These are phyloP conservation scores for Typhlichthys subterraneus DNA, from an alignment of 2,797 vertebrate species.

Conservation along the genomic window DNA sequence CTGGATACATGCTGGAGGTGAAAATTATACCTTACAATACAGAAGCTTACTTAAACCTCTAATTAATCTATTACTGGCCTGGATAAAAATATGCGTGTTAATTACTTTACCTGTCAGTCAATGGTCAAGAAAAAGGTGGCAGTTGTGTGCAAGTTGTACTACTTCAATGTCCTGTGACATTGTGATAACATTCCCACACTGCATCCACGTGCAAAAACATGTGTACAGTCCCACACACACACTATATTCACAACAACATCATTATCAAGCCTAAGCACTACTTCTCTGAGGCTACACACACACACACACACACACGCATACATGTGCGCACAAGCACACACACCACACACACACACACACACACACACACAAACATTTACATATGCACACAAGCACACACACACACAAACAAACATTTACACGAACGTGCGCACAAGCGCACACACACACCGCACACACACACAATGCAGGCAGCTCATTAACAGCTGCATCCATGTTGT, in stretches of 20 bases:
- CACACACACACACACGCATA: neutral
- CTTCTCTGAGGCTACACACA: too few species aligned
- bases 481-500: conserved; percentile 39
- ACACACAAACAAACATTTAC: neutral
- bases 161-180: too few species aligned
- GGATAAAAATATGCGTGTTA: conserved; percentile 16
- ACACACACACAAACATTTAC: conserved; percentile 24
- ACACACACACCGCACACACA: conserved; percentile 1
- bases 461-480: conserved; percentile 54
- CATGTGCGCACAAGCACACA: conserved; percentile 2
- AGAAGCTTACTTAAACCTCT: conserved; percentile 29
- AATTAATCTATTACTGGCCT: conserved; percentile 45
- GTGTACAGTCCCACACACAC: too few species aligned
- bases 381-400: neutral
- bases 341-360: conserved; percentile 5
- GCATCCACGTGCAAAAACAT: neutral
- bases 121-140: conserved; percentile 17
- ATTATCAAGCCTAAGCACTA: too few species aligned
- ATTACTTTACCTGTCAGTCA: conserved; percentile 62
- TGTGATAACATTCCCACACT: neutral
- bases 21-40: conserved; percentile 22
- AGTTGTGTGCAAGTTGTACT: neutral
- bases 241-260: too few species aligned
- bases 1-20: conserved; percentile 35
- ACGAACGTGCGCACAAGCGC: too few species aligned